Evolutionary conservation across 2,113 vertebrate species (phyloP).

Genomic region (Trematocara nigrifrons): DNA sequence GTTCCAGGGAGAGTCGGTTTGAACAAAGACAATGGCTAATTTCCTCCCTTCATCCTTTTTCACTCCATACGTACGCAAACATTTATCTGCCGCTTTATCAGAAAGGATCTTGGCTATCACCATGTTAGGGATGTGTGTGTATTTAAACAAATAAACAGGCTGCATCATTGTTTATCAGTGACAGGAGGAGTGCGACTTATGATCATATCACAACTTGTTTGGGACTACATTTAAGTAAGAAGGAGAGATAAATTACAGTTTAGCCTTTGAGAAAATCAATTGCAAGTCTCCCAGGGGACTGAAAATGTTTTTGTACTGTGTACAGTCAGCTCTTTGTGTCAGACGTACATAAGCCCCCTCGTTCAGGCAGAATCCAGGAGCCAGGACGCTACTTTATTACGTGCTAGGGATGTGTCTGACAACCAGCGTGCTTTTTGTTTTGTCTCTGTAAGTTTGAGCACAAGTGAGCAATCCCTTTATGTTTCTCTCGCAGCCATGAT

Average conservation of each 20-base stretch:
- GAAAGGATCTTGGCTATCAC: neutral
- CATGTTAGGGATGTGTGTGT: neutral
- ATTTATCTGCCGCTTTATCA: conserved; percentile 20
- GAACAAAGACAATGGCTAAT: conserved; percentile 43
- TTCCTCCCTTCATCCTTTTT: conserved; percentile 17
- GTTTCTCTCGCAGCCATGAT: conserved; percentile 29
- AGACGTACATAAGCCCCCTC: conserved; percentile 45
- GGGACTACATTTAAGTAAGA: conserved; percentile 19
- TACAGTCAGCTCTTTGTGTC: conserved; percentile 50
- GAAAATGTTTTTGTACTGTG: conserved; percentile 19
- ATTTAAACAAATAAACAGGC: neutral
- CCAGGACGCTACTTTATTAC: conserved; percentile 49
- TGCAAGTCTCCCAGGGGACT: conserved; percentile 6
- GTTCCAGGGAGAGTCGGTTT: conserved; percentile 17
- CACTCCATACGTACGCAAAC: conserved; percentile 5
- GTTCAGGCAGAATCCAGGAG: conserved; percentile 36
- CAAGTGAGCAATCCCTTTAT: conserved; percentile 29
- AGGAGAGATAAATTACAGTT: conserved; percentile 42
- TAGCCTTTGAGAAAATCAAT: conserved; percentile 56
- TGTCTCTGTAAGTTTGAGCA: conserved; percentile 52
- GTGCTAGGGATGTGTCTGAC: conserved; percentile 47
- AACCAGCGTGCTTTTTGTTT: conserved; percentile 44
- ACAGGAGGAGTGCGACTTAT: neutral
- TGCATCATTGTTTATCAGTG: neutral
- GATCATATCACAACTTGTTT: conserved; percentile 25